These are phyloP conservation scores for Dendrocincla fuliginosa DNA, from an alignment of 2,797 vertebrate species.

Conservation along the genomic window DNA sequence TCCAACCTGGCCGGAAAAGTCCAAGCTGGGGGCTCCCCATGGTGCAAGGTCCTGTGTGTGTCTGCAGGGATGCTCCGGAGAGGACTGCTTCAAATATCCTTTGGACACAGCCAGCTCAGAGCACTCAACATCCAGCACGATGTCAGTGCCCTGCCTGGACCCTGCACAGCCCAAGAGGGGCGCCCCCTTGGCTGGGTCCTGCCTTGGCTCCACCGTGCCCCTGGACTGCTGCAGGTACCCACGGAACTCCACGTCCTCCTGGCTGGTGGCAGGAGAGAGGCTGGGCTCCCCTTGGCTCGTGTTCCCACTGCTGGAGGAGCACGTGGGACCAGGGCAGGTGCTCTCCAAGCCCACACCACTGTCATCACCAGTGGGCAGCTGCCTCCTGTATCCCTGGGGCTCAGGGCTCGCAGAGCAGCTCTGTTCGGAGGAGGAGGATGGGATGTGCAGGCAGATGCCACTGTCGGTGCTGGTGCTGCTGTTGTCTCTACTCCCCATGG, in stretches of 20 bases:
- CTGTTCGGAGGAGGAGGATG: not conserved
- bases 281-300: accelerated
- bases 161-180: not conserved
- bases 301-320: not conserved
- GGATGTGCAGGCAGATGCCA: constrained; percentile 65
- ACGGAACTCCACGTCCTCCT: not conserved
- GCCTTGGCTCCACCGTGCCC: not conserved
- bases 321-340: not conserved
- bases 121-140: not conserved
- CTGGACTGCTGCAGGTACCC: constrained; percentile 70
- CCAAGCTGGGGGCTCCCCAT: not conserved
- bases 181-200: not conserved
- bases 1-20: not conserved
- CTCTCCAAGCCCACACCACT: constrained; percentile 52
- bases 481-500: not conserved
- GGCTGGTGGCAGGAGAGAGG: accelerated
- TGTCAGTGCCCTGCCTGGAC: not conserved
- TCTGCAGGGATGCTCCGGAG: accelerated
- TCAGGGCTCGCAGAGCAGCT: accelerated
- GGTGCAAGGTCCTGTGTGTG: not conserved
- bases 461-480: constrained; percentile 67
- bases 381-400: not conserved
- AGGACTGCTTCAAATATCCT: constrained; percentile 73
- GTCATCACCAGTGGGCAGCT: not conserved
- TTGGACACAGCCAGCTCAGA: not conserved